Base-by-base conservation (phyloP, 2,888 invertebrate species). In the Rotaria magnacalcarata region DNA sequence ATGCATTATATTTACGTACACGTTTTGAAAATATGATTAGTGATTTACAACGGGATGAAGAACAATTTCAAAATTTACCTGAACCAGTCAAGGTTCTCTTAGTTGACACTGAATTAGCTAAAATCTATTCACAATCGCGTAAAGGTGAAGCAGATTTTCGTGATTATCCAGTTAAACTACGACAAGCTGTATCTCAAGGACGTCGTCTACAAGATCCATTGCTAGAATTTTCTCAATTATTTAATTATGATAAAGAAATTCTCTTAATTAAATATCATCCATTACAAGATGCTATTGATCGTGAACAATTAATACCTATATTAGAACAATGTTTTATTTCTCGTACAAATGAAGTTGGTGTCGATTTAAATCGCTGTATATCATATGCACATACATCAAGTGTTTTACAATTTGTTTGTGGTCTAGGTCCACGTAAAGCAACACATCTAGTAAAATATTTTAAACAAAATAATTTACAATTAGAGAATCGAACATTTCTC, bases 331-430 rank as follows among this genome's bases (percentile, higher is more conserved):
- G 98, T 92, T 93, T 93, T 90, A 95, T 98, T 3, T 97, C 97
- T 90, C 93, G 96, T 86, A 95, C 97, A 0, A 99, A 98, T 90
- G 98, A 98, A 93, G 97, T 98, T 0, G 98, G 98, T 14, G 96
- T 99, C 0, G 98, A 99, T 89, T 94, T 99, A 19, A 99, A 99
- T 90, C 93, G 95, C 89, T 95, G 96, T 0, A 95, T 98, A 0
- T 94, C 95, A 87, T 84, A 95, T 87, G 94, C 95, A 0, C 94
- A 97, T 89, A 95, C 96, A 0, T 93, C 95, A 0, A 94, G 90
- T 56, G 91, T 98, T 85, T 93, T 99, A 8, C 99, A 99, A 91
- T 99, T 98, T 90, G 94, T 99, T 41, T 97, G 97, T 91, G 99
- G 99, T 34, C 92, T 99, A 54, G 99, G 99, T 0, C 96, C 97